These are phyloP conservation scores for Gymnogyps californianus DNA, from an alignment of 2,113 vertebrate genomes.

Conservation along the genomic window DNA sequence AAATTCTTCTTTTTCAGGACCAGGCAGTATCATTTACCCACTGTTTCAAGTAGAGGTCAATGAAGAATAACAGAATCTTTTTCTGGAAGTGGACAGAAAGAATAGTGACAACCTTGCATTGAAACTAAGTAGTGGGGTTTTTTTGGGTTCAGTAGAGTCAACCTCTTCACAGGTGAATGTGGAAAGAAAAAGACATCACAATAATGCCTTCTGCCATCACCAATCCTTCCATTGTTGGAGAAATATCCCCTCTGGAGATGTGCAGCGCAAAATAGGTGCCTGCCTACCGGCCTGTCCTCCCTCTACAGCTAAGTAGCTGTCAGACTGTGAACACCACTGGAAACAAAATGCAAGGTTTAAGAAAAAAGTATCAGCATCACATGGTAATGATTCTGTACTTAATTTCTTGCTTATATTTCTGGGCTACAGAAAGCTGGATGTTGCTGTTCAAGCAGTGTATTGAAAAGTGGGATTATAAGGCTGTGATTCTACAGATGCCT, in stretches of 20 bases:
- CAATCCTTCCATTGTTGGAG: not conserved
- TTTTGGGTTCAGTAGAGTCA: fast-evolving
- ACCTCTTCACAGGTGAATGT: fast-evolving
- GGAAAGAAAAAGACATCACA: not conserved
- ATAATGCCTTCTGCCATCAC: not conserved
- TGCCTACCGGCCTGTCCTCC: not conserved
- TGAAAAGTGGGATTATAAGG: not conserved
- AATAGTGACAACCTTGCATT: not conserved
- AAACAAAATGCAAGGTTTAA: not conserved
- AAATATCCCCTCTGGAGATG: not conserved
- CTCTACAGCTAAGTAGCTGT: not conserved
- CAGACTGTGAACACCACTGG: fast-evolving
- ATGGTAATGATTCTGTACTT: not conserved
- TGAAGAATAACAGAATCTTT: not conserved
- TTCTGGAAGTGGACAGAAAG: not conserved
- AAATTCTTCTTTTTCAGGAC: not conserved
- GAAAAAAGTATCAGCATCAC: not conserved
- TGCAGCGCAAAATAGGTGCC: not conserved
- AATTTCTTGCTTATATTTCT: not conserved
- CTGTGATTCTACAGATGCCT: not conserved
- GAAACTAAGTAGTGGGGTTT: not conserved
- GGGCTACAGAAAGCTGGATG: not conserved
- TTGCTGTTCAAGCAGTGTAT: not conserved
- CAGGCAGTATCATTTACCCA: not conserved
- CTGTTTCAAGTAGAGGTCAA: not conserved